Percentiles rank a stretch among this genome's conserved stretches.
phyloP scores from a whole-genome alignment of 2,797 vertebrate species.

The Tapera naevia region DNA sequence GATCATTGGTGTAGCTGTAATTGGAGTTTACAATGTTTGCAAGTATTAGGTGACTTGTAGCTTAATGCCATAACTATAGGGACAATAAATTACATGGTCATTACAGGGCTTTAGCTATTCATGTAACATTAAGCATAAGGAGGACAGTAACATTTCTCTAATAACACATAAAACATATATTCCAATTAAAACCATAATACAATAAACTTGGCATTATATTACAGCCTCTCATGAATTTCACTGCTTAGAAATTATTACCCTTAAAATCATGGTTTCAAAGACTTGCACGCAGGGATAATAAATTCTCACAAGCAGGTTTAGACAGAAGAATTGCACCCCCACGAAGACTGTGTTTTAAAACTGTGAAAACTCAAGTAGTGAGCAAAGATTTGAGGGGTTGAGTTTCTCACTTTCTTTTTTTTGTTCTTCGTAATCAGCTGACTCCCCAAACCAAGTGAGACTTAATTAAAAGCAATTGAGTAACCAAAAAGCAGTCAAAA shows the following conservation, averaged over 20 bases:
- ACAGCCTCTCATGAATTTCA: slow-evolving; percentile 42
- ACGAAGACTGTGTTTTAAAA: background rate
- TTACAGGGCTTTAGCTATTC: slow-evolving; percentile 45
- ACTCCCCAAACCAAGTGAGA: background rate
- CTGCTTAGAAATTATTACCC: slow-evolving; percentile 58
- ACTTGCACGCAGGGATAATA: slow-evolving; percentile 39
- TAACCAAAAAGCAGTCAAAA: slow-evolving; percentile 8
- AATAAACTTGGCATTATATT: slow-evolving; percentile 55
- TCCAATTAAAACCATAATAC: slow-evolving; percentile 71
- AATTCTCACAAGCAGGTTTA: slow-evolving; percentile 59
- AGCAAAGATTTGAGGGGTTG: background rate
- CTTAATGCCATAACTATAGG: slow-evolving; percentile 58
- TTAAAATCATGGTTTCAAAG: slow-evolving; percentile 61
- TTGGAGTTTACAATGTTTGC: slow-evolving; percentile 64
- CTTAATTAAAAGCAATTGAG: slow-evolving; percentile 52
- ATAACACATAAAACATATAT: slow-evolving; percentile 50
- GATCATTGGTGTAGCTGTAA: slow-evolving; percentile 59
- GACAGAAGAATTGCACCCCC: background rate
- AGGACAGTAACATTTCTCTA: slow-evolving; percentile 53
- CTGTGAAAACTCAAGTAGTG: background rate
- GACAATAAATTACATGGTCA: slow-evolving; percentile 41
- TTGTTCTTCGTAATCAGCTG: background rate
- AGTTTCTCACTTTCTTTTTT: slow-evolving; percentile 9
- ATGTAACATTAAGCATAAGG: slow-evolving; percentile 31
- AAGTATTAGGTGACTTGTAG: slow-evolving; percentile 62